Evolutionary conservation across 2,797 vertebrate species (phyloP).

Genomic region (Cossypha caffra): DNA sequence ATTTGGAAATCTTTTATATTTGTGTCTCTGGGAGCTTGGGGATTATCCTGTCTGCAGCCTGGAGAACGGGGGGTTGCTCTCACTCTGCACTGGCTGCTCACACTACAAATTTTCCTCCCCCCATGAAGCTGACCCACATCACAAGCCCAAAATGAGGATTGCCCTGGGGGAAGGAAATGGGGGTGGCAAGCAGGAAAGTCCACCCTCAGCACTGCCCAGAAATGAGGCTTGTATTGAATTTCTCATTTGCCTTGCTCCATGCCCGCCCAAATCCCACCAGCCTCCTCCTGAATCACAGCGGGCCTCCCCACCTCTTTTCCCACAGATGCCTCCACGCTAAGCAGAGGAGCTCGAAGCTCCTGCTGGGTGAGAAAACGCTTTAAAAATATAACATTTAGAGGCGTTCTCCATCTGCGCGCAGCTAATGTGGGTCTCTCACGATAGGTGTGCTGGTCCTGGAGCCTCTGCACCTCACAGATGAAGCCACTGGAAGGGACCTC

Average conservation of each 20-base stretch:
- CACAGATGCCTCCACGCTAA: not conserved
- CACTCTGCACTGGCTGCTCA: accelerated
- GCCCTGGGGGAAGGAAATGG: not conserved
- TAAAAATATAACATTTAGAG: conserved; percentile 55
- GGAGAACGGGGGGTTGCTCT: not conserved
- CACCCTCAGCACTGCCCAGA: not conserved
- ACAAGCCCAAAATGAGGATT: not conserved
- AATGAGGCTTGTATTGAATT: not conserved
- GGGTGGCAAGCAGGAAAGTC: not conserved
- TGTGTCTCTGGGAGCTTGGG: not conserved
- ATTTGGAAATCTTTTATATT: not conserved
- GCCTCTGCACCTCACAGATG: not conserved
- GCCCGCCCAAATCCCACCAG: not conserved
- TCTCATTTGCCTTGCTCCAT: accelerated
- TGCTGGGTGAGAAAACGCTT: conserved; percentile 59
- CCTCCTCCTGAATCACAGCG: not conserved
- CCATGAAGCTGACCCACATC: not conserved
- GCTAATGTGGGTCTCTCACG: not conserved
- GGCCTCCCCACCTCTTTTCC: conserved; percentile 31
- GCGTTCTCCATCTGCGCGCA: conserved; percentile 32
- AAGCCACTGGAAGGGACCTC: not conserved
- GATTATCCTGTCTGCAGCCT: not conserved
- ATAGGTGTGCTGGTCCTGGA: conserved; percentile 25
- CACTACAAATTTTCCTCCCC: not conserved
- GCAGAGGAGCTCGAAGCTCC: conserved; percentile 35